Evolutionary conservation across 2,888 invertebrate genomes (phyloP).

Genomic region (Netelia inedita): DNA sequence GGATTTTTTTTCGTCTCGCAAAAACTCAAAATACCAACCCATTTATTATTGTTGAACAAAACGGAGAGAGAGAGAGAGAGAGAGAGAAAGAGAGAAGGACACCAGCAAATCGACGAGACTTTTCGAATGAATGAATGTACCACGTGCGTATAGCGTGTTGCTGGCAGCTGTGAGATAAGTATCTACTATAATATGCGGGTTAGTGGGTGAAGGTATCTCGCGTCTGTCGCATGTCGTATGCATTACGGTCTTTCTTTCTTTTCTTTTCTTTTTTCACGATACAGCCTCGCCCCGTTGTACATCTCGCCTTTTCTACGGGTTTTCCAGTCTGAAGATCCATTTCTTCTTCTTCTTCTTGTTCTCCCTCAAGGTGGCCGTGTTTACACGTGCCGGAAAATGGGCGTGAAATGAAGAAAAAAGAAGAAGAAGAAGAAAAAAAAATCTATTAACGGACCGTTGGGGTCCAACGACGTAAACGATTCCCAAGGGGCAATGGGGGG

Average conservation of each 20-base stretch:
- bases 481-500: background rate
- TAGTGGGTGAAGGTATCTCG: conserved; percentile 65
- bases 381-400: conserved; percentile 6
- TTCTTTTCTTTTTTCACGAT: conserved; percentile 20
- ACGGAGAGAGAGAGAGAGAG: no score
- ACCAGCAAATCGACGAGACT: background rate
- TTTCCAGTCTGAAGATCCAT: conserved; percentile 14
- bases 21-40: no score
- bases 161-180: conserved; percentile 64
- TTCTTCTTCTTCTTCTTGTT: background rate
- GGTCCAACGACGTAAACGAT: conserved; percentile 13
- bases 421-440: no score
- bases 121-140: conserved; percentile 61
- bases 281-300: conserved; percentile 16
- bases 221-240: conserved; percentile 24
- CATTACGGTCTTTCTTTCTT: conserved; percentile 16
- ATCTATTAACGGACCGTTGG: background rate
- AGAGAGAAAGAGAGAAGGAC: no score
- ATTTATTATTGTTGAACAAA: no score
- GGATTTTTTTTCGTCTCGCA: no score
- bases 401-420: conserved; percentile 41
- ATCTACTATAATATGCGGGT: conserved; percentile 62
- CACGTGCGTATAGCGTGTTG: conserved; percentile 53
- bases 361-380: background rate
- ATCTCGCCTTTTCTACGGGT: conserved; percentile 48